A percentile compares a stretch with the other conserved stretches of the same genome.
Evolutionary conservation across 2,797 vertebrate species (phyloP).

Genomic region (Gobionotothen gibberifrons): DNA sequence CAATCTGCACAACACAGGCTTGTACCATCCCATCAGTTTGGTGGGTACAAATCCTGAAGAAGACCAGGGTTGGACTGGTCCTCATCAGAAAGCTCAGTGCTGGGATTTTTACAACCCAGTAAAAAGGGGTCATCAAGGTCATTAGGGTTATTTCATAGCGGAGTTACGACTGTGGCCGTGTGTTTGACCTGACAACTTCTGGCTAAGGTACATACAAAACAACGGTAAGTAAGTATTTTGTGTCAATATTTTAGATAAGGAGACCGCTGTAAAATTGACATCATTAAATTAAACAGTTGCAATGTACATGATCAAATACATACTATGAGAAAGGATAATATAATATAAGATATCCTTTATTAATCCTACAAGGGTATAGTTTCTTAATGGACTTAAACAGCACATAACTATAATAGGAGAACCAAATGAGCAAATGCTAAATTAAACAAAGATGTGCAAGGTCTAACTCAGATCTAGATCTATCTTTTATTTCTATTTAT

Average conservation of each 20-base stretch:
- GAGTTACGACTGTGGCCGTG: slow-evolving; percentile 29
- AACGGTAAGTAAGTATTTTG: slow-evolving; percentile 6
- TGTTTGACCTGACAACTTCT: slow-evolving; percentile 15
- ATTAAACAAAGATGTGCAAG: neutral
- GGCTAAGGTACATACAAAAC: neutral
- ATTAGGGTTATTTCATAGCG: slow-evolving; percentile 44
- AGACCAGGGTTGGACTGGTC: slow-evolving; percentile 60
- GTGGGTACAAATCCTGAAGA: slow-evolving; percentile 29
- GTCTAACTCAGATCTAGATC: neutral
- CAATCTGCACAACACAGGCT: neutral
- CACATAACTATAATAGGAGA: neutral
- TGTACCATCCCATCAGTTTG: slow-evolving; percentile 21
- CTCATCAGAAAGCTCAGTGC: slow-evolving; percentile 51
- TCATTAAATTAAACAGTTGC: neutral
- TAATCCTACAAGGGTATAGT: neutral
- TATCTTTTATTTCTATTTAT: neutral
- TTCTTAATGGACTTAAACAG: neutral
- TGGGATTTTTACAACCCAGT: slow-evolving; percentile 69
- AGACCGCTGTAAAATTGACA: neutral
- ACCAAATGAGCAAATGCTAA: neutral
- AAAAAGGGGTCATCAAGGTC: slow-evolving; percentile 63
- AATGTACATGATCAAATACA: neutral
- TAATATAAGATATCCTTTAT: neutral
- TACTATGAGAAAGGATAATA: neutral
- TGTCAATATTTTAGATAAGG: neutral